Base-by-base conservation (phyloP, 2,113 vertebrate genomes). In the Aphelocoma coerulescens region DNA sequence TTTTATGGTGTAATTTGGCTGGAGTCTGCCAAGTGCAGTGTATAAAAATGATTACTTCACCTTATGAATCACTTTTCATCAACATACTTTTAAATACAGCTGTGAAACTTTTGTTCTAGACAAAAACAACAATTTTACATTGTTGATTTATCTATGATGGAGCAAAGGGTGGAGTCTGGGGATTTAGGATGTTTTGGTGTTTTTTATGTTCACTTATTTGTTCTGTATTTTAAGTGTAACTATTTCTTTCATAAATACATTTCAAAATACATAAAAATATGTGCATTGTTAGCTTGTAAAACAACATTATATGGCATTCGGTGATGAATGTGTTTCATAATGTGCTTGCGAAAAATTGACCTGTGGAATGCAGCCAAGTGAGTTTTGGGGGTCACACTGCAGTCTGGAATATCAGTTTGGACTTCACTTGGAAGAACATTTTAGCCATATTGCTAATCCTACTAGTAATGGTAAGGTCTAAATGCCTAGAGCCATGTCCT, bases 31-130 rank as follows among this genome's bases (percentile, higher is more conserved):
- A 94, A 94, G 48, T 48, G 52, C 51, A 81, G 88, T 94, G 93
- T 73, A 92, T 79, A 91, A 94, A 91, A 94, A 87, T 76, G 44
- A 90, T 93, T 97, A 96, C 95, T 96, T 96, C 90, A 95, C 85
- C 85, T 92, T 83, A 91, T 97, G 94, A 95, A 94, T 96, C 95
- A 96, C 85, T 95, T 94, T 91, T 95, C 94, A 95, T 91, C 89
- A 77, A 78, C 87, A 84, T 85, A 88, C 46, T 95, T 95, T 85
- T 52, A 92, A 95, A 88, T 93, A 59, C 89, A 95, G 85, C 90
- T 96, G 90, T 61, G 76, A 93, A 92, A 61, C 51, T 75, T 95
- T 94, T 95, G 86, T 89, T 81, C 52, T 61, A 72, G 74, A 91
- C 81, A 89, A 96, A 95, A 94, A 75, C 77, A 95, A 89, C 41